Conservation (phyloP, 2,888 invertebrate species). For the Unio pictorum region DNA sequence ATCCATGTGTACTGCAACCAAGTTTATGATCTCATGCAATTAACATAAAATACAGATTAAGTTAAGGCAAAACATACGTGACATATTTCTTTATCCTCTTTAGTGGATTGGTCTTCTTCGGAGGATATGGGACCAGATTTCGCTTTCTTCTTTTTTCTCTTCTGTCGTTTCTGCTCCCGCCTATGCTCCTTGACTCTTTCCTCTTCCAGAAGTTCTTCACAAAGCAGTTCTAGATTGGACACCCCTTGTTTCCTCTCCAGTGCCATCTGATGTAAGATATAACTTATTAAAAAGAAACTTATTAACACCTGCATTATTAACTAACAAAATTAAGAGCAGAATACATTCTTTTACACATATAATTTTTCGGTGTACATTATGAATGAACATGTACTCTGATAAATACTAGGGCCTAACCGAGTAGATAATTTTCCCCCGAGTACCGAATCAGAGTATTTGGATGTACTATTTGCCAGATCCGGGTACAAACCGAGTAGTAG, state of each 20-base stretch:
- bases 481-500: too few species aligned
- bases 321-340: too few species aligned
- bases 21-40: neutral
- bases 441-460: too few species aligned
- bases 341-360: too few species aligned
- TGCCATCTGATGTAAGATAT: conserved; percentile 76
- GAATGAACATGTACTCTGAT: too few species aligned
- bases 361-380: too few species aligned
- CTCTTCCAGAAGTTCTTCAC: conserved; percentile 89
- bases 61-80: conserved; percentile 18
- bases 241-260: conserved; percentile 91
- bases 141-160: conserved; percentile 71
- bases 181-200: conserved; percentile 88
- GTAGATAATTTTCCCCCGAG: too few species aligned
- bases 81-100: conserved; percentile 35
- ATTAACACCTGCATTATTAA: too few species aligned
- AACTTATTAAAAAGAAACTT: neutral
- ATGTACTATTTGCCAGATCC: too few species aligned
- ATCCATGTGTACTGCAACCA: too few species aligned
- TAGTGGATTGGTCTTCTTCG: conserved; percentile 36
- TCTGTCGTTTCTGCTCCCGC: conserved; percentile 89
- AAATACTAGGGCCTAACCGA: too few species aligned
- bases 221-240: conserved; percentile 88
- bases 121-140: conserved; percentile 46
- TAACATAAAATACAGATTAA: neutral